phyloP scores from a whole-genome alignment of 2,888 invertebrate species.

The Brachyopa scutellaris region DNA sequence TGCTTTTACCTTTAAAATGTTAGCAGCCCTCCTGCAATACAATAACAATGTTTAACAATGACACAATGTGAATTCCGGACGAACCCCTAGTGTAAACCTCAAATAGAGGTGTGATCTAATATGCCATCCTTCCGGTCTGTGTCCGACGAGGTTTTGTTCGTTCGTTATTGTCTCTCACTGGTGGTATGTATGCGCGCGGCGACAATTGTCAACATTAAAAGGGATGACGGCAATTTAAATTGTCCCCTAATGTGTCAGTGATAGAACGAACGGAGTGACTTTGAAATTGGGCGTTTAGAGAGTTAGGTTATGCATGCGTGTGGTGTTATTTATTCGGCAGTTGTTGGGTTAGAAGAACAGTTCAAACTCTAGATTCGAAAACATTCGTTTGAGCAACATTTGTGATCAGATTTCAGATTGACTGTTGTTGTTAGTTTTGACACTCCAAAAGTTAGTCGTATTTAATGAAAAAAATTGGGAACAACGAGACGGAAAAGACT shows the following conservation, averaged over 20 bases:
- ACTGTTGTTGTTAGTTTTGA: too few species aligned
- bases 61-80: conserved; percentile 66
- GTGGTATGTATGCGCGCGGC: conserved; percentile 40
- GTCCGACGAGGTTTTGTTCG: conserved; percentile 26
- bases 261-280: background rate
- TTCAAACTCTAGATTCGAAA: too few species aligned
- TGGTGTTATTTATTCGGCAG: background rate
- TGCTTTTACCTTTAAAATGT: conserved; percentile 32
- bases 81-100: conserved; percentile 75
- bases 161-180: conserved; percentile 18
- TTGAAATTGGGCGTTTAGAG: conserved; percentile 1
- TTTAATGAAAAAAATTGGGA: too few species aligned
- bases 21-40: conserved; percentile 46
- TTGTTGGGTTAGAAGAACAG: too few species aligned
- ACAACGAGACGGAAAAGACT: too few species aligned
- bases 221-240: conserved; percentile 53
- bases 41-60: conserved; percentile 65
- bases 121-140: conserved; percentile 76
- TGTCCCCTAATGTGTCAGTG: conserved; percentile 33
- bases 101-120: conserved; percentile 79
- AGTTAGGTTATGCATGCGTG: too few species aligned
- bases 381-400: too few species aligned
- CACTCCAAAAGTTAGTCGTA: too few species aligned
- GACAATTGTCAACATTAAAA: conserved; percentile 50
- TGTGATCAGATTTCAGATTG: too few species aligned